These are phyloP conservation scores for Fregetta grallaria DNA, from an alignment of 2,113 vertebrate genomes.

Conservation along the genomic window DNA sequence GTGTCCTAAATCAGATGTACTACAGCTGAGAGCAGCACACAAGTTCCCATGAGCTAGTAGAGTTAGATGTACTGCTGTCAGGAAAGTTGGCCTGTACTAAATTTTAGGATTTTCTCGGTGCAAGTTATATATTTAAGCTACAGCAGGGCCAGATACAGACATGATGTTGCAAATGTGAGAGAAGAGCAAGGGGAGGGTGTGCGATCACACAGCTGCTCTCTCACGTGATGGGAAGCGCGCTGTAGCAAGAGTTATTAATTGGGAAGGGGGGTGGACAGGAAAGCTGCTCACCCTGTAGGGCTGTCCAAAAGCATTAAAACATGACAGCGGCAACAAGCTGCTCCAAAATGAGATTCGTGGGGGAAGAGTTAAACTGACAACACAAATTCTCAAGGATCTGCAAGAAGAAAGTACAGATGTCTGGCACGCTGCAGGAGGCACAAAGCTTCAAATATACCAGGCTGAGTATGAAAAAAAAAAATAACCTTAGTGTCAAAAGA, in stretches of 20 bases:
- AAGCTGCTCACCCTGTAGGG: neutral
- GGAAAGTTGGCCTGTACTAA: neutral
- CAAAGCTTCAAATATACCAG: neutral
- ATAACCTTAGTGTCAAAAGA: neutral
- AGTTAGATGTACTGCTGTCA: neutral
- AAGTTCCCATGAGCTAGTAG: neutral
- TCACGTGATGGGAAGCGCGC: neutral
- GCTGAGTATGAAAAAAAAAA: neutral
- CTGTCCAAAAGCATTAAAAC: neutral
- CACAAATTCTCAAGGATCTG: neutral
- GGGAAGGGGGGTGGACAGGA: neutral
- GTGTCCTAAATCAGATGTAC: neutral
- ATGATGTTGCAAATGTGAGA: neutral
- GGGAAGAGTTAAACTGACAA: neutral
- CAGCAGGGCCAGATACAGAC: neutral
- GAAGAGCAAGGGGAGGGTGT: neutral
- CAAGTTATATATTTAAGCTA: neutral
- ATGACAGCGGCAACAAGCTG: neutral
- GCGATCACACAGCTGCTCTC: neutral
- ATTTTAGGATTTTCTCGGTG: rapidly evolving
- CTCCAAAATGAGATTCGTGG: neutral
- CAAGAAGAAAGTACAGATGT: neutral
- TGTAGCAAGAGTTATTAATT: neutral
- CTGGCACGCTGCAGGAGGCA: constrained; percentile 6
- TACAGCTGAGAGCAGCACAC: neutral